Base-by-base conservation (phyloP, 1,140 invertebrate species). In the Megathymus violae region DNA sequence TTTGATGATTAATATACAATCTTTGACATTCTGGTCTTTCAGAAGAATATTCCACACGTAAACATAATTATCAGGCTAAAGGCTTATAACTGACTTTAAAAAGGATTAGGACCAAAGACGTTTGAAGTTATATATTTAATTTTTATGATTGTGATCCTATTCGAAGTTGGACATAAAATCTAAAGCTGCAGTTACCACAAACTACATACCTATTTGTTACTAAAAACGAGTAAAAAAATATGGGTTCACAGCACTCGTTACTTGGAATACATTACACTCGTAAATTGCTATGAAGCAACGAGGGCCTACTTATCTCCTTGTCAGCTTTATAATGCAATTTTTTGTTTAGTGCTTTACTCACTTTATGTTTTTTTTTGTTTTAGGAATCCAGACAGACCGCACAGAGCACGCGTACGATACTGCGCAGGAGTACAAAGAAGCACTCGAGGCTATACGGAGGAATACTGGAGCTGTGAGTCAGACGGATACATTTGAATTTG, bases 361-460 rank as follows among this genome's bases (percentile, higher is more conserved):
- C n/a, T n/a, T n/a, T n/a, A n/a, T n/a, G 64, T 64, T 59, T 62
- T 64, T 65, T 73, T 67, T 73, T 78, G 68, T 80, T 71, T 4
- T 71, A 91, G 88, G 64, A 77, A 64, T 77, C 6, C 75, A 78
- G 36, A 91, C 85, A 10, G 88, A 87, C 14, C 73, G 80, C 36
- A 71, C 76, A 9, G 85, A 86, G 43, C 82, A 82, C 25, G 76
- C 71, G 6, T 87, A 72, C 46, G 88, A 77, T 19, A 82, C 88
- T 14, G 83, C 82, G 46, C 83, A 88, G 48, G 88, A 89, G 64
- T 88, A 89, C 74, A 90, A 84, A 76, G 85, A 84, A 54, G 85
- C 83, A 15, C 71, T 88, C 4, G 85, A 88, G 52, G 85, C 83
- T 31, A 73, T 88, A 71, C 68, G 85, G 17, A 87, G 82, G 62